These are phyloP conservation scores for Pollenia labialis DNA, from an alignment of 2,888 invertebrate species.

Conservation along the genomic window DNA sequence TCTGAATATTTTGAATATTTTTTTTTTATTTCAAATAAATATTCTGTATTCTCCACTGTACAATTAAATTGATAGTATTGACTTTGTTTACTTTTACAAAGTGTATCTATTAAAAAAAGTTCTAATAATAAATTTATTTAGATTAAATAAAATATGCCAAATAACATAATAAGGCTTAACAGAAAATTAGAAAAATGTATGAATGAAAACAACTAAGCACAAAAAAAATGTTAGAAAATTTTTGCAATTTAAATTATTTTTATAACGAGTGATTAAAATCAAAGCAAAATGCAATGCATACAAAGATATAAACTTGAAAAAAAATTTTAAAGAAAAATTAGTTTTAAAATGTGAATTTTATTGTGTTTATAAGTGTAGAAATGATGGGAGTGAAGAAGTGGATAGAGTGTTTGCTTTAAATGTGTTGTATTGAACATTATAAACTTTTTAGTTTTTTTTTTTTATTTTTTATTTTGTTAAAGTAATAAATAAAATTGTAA, in stretches of 20 bases:
- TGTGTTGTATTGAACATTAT: conserved; percentile 4
- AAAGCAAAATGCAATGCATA: not conserved
- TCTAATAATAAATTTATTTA: not conserved
- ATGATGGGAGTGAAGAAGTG: not conserved
- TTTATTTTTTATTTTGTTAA: conserved; percentile 20
- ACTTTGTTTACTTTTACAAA: not conserved
- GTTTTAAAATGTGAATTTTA: not conserved
- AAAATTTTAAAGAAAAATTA: conserved; percentile 2
- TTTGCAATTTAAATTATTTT: not conserved
- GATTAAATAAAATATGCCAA: conserved; percentile 3
- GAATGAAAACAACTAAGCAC: not conserved
- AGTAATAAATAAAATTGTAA: conserved; percentile 49
- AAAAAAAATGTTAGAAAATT: not conserved
- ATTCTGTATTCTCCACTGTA: conserved; percentile 38
- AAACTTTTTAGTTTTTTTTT: not conserved
- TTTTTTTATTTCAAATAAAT: not conserved
- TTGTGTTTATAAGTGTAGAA: not conserved
- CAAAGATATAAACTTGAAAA: not conserved
- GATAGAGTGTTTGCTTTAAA: not conserved
- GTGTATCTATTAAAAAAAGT: not conserved
- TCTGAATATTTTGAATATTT: not conserved
- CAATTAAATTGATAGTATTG: not conserved
- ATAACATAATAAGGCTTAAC: not conserved
- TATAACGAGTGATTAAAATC: not conserved
- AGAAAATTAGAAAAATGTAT: conserved; percentile 10